These are phyloP conservation scores for Eubasilissa splendida DNA, from an alignment of 2,888 invertebrate species.

Conservation along the genomic window DNA sequence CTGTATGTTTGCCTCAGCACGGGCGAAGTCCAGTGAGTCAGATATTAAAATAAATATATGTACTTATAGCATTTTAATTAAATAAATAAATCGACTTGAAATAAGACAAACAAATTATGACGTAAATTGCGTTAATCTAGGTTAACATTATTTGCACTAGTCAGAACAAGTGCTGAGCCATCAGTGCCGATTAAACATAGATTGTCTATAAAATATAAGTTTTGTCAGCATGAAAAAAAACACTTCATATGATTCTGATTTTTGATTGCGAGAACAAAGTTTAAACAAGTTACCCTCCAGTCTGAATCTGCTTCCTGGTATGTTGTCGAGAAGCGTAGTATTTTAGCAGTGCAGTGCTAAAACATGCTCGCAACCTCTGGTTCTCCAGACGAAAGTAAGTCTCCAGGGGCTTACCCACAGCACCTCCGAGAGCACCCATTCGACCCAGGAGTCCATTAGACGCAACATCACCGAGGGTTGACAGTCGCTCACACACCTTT, in stretches of 20 bases:
- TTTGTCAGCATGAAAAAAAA: neutral
- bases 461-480: slow-evolving; percentile 61
- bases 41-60: no score
- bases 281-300: slow-evolving; percentile 77
- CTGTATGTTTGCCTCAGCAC: no score
- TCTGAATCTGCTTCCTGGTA: slow-evolving; percentile 93
- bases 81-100: no score
- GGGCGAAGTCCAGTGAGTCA: no score
- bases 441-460: slow-evolving; percentile 65
- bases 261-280: neutral
- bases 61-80: no score
- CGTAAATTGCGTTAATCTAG: no score
- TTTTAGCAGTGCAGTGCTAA: slow-evolving; percentile 81
- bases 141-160: no score
- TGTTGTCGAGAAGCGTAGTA: slow-evolving; percentile 96
- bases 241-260: neutral
- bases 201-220: no score
- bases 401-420: slow-evolving; percentile 65
- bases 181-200: no score
- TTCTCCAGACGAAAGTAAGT: slow-evolving; percentile 86
- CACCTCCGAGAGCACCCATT: slow-evolving; percentile 68
- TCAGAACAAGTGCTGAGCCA: no score
- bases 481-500: slow-evolving; percentile 68
- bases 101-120: no score
- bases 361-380: slow-evolving; percentile 84